Evolutionary conservation across 2,888 invertebrate genomes (phyloP).

Genomic region (Apodemia duryi): DNA sequence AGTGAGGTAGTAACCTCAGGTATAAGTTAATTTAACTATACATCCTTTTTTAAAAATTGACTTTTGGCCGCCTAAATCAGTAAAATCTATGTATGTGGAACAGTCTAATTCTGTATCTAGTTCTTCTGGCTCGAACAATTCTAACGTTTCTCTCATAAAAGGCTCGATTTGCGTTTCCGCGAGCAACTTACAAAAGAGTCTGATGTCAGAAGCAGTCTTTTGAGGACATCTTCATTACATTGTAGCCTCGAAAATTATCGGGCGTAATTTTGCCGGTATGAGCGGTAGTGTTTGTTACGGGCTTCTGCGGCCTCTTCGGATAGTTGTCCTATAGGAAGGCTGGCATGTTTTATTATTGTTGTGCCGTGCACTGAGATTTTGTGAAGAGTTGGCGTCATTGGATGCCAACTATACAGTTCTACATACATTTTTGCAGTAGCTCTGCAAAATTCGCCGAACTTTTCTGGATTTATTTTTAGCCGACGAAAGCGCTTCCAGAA

Average conservation of each 20-base stretch:
- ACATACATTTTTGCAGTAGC: slow-evolving; percentile 18
- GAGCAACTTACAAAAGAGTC: neutral
- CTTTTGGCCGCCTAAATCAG: no score
- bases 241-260: neutral
- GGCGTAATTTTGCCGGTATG: neutral
- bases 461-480: slow-evolving; percentile 10
- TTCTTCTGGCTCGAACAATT: neutral
- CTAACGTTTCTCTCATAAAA: neutral
- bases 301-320: no score
- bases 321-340: no score
- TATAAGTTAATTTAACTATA: no score
- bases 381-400: slow-evolving; percentile 16
- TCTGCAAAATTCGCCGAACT: slow-evolving; percentile 16
- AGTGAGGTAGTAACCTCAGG: no score
- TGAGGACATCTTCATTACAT: neutral
- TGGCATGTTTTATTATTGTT: neutral
- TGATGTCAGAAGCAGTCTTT: neutral
- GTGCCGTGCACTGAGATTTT: slow-evolving; percentile 2
- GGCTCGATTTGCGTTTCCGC: neutral
- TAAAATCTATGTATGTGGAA: no score
- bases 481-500: slow-evolving; percentile 18
- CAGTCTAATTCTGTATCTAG: neutral
- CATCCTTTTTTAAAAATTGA: no score
- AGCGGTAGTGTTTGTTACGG: no score
- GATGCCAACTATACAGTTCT: slow-evolving; percentile 16